phyloP scores from a whole-genome alignment of 2,888 invertebrate species.

The Caenorhabditis sp. region DNA sequence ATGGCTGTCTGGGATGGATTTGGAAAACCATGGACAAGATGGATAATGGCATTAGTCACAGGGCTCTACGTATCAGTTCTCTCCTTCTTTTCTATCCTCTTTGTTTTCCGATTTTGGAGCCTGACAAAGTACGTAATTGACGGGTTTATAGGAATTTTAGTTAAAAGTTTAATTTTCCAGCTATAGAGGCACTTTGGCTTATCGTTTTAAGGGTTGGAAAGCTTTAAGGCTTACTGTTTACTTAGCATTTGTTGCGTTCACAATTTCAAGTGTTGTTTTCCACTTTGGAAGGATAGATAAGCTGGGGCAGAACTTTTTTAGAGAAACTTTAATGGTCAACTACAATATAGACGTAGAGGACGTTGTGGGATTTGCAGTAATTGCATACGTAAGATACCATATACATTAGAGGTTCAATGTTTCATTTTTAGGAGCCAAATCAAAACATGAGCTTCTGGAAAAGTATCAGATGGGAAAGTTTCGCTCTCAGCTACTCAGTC shows the following conservation, averaged over 20 bases:
- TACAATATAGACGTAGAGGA: background rate
- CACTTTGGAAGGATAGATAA: background rate
- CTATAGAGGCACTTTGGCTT: no score
- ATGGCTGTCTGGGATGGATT: background rate
- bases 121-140: no score
- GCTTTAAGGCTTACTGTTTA: no score
- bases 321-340: background rate
- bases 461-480: background rate
- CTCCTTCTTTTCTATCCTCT: constrained; percentile 10
- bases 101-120: background rate
- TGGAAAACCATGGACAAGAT: background rate
- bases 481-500: background rate
- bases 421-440: background rate
- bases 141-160: no score
- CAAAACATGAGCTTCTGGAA: background rate
- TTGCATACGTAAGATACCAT: background rate
- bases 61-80: background rate
- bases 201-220: no score
- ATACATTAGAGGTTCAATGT: no score
- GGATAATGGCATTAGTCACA: background rate
- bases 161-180: no score
- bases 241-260: no score
- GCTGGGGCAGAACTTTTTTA: background rate
- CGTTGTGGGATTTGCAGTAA: background rate
- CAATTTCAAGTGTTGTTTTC: background rate